Base-by-base conservation (phyloP, 2,797 vertebrate genomes). In the Epinephelus awoara region DNA sequence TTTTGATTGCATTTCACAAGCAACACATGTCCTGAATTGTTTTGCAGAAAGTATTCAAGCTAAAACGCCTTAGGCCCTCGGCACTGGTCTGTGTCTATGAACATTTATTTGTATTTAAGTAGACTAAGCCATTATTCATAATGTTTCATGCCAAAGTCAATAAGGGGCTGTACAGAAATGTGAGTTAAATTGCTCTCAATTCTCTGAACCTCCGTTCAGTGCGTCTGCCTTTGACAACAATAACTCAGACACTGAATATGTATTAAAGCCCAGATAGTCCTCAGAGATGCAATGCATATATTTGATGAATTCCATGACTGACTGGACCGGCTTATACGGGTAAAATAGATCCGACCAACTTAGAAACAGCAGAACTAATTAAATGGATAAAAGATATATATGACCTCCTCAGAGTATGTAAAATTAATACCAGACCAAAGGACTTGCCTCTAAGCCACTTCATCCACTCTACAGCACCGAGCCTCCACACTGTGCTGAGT, bases 321-420 rank as follows among this genome's bases (percentile, higher is more conserved):
- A 89, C 85, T 88, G 86, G 85, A 90, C 89, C 49, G 54, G 85
- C 77, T 76, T 55, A 49, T 80, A 82, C 76, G 79, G 76, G 80
- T 73, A 76, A 91, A 93, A 93, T 90, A 89, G 84, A 94, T 91
- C 84, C 79, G 80, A 90, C 87, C 84, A 89, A 89, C 83, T 83
- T 79, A 66, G 75, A 93, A 86, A 91, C 90, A 92, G 91, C 79
- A 89, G 80, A 89, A 90, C 88, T 94, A 93, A 94, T 94, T 91
- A 94, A 94, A 94, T 78, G 71, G 89, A 92, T 91, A 88, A 93
- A 92, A 94, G 83, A 94, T 94, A 90, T 91, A 92, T 92, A 90
- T 80, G 86, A 75, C 77, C 85, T 90, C 83, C 80, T 89, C 76
- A 62, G 79, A 86, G 68, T 86, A 87, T 94, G 88, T 91, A 85